These are phyloP conservation scores for Panthera tigris DNA, from an alignment of 2,113 vertebrate species.

Conservation along the genomic window DNA sequence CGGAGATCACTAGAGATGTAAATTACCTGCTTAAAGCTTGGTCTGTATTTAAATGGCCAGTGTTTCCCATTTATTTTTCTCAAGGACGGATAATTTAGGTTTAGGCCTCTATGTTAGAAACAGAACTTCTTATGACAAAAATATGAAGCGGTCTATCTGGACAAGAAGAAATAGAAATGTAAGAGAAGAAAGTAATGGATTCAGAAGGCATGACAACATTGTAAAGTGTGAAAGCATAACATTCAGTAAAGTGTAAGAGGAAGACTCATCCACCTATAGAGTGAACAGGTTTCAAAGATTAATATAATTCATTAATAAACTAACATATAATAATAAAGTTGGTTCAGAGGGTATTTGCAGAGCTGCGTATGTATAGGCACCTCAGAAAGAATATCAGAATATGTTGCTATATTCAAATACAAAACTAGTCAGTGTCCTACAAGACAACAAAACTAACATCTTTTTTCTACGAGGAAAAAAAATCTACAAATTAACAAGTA, in stretches of 20 bases:
- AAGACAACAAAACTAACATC: neutral
- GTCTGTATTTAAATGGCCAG: neutral
- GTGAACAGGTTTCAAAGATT: neutral
- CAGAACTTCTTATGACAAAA: neutral
- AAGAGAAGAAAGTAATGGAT: neutral
- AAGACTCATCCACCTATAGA: neutral
- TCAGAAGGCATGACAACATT: neutral
- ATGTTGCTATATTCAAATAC: neutral
- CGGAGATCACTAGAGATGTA: neutral
- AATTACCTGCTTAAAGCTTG: neutral
- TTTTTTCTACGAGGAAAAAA: neutral
- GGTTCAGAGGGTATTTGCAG: neutral
- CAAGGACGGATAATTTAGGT: neutral
- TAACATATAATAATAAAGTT: neutral
- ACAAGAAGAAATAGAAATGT: neutral
- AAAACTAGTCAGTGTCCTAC: neutral
- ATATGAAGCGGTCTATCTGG: neutral
- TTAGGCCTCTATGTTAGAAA: neutral
- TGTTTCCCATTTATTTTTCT: neutral
- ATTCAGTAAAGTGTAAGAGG: neutral
- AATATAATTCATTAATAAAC: neutral
- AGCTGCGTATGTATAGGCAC: neutral
- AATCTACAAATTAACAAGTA: neutral
- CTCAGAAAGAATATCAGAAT: neutral
- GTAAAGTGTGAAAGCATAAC: neutral